These are phyloP conservation scores for Sigmodon hispidus DNA, from an alignment of 2,113 vertebrate species.

Conservation along the genomic window DNA sequence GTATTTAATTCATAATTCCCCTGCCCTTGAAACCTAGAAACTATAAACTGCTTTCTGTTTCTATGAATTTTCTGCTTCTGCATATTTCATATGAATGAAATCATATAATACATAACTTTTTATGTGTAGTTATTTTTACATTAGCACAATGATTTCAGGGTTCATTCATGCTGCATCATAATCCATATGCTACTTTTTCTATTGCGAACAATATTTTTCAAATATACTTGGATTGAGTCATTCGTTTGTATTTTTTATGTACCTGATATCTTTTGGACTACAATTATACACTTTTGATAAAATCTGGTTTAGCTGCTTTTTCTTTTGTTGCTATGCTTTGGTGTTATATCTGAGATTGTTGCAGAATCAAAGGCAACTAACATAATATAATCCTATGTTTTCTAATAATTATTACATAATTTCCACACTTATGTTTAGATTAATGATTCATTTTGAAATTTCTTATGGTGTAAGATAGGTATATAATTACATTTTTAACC, in stretches of 20 bases:
- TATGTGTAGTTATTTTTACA: background rate
- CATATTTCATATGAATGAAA: slow-evolving; percentile 17
- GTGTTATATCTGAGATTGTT: background rate
- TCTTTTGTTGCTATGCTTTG: background rate
- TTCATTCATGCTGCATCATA: background rate
- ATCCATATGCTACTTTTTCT: background rate
- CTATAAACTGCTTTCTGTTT: background rate
- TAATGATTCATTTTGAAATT: background rate
- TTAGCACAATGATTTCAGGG: slow-evolving; percentile 21
- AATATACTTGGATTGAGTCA: background rate
- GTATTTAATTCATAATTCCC: background rate
- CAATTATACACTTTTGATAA: background rate
- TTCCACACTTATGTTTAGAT: background rate
- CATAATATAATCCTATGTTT: slow-evolving; percentile 16
- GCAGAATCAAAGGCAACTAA: background rate
- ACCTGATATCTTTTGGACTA: background rate
- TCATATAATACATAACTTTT: background rate
- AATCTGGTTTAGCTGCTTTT: background rate
- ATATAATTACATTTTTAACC: background rate
- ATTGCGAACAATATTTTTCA: background rate
- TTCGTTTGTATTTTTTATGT: background rate
- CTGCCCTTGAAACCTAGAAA: background rate
- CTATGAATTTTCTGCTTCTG: background rate
- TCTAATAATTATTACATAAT: background rate
- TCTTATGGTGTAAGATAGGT: background rate